Evolutionary conservation across 2,888 invertebrate species (phyloP).

Genomic region (Chouioia cunea): DNA sequence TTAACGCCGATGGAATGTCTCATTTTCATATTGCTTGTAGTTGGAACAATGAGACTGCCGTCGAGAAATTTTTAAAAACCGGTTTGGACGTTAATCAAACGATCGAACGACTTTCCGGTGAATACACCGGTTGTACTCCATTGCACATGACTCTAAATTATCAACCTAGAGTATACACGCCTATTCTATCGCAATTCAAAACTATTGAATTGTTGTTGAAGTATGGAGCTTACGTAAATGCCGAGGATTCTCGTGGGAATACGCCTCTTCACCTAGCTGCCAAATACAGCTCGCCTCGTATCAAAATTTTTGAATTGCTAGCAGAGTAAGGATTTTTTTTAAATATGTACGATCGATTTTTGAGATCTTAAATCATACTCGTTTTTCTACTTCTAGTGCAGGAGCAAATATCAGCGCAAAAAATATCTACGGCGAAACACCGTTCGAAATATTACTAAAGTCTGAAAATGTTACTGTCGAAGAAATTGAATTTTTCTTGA

Average conservation of each 20-base stretch:
- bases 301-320: not conserved
- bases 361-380: too few relatives aligned
- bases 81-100: not conserved
- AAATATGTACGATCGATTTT: too few relatives aligned
- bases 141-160: conserved; percentile 2
- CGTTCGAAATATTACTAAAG: too few relatives aligned
- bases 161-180: not conserved
- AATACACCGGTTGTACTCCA: conserved; percentile 3
- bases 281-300: too few relatives aligned
- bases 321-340: not conserved
- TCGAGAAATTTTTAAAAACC: not conserved
- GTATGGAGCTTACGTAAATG: not conserved
- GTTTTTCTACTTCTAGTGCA: not conserved
- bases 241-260: not conserved
- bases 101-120: not conserved
- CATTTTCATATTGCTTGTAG: not conserved
- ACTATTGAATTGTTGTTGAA: not conserved
- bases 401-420: not conserved
- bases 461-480: too few relatives aligned
- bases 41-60: not conserved
- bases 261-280: not conserved
- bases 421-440: not conserved
- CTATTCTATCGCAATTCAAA: too few relatives aligned
- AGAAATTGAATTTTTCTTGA: too few relatives aligned
- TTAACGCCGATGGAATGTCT: not conserved